A percentile compares a stretch with the other conserved stretches of the same genome.
These are phyloP conservation scores for Rhinella marina DNA, from an alignment of 2,797 vertebrate genomes.

Conservation along the genomic window DNA sequence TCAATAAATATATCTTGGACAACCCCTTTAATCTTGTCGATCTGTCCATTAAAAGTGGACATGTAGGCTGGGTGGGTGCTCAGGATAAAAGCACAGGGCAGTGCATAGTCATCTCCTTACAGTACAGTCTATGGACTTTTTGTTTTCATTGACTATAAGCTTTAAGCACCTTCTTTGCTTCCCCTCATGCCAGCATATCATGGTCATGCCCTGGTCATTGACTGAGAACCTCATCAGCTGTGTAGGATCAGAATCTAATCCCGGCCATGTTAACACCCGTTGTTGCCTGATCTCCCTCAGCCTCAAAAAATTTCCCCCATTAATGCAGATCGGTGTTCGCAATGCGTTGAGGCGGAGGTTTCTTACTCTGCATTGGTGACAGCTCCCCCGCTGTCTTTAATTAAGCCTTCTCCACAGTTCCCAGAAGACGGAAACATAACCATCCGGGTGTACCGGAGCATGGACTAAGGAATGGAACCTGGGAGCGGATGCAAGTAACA, in stretches of 20 bases:
- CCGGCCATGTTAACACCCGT: conserved; percentile 1
- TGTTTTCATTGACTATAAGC: neutral
- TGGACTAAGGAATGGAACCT: neutral
- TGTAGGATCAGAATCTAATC: conserved; percentile 30
- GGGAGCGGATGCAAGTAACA: conserved; percentile 28
- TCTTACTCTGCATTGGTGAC: neutral
- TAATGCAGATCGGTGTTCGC: conserved; percentile 11
- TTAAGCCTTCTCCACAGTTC: conserved; percentile 40
- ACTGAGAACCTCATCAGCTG: conserved; percentile 1
- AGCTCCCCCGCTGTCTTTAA: conserved; percentile 46
- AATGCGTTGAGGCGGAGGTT: neutral
- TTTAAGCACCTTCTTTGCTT: neutral
- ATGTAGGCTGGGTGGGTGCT: neutral
- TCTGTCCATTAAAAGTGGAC: neutral
- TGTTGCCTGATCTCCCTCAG: conserved; percentile 23
- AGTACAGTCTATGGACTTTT: neutral
- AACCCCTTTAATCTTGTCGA: neutral
- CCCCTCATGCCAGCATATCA: neutral
- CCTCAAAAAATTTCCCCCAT: neutral
- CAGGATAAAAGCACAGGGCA: neutral
- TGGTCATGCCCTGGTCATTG: neutral
- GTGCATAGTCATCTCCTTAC: neutral
- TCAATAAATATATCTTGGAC: no score
- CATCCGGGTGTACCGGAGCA: conserved; percentile 17
- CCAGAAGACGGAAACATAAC: conserved; percentile 26